phyloP scores from a whole-genome alignment of 2,113 vertebrate species.

The Charadrius vociferus region DNA sequence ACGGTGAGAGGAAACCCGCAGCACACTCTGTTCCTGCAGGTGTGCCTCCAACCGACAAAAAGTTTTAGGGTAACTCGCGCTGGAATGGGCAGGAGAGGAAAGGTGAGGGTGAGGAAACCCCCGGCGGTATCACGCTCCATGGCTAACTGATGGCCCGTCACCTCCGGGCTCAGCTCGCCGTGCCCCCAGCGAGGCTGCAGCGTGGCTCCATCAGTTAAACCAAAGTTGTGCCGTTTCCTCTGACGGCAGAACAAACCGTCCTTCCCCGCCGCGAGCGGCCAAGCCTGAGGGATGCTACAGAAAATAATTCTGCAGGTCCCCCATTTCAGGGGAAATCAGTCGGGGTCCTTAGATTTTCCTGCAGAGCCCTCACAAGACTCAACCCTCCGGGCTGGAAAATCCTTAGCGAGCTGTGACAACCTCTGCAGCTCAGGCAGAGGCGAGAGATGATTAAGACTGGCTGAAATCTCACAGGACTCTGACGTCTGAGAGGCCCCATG shows the following conservation, averaged over 20 bases:
- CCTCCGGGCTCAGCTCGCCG: neutral
- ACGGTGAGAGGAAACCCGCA: neutral
- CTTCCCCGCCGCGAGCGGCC: rapidly evolving
- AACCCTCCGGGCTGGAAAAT: constrained; percentile 24
- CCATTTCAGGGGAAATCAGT: rapidly evolving
- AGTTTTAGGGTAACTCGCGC: neutral
- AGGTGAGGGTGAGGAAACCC: neutral
- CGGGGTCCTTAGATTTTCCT: neutral
- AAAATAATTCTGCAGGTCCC: neutral
- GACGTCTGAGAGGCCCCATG: constrained; percentile 13
- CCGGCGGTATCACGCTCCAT: rapidly evolving
- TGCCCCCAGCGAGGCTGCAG: neutral
- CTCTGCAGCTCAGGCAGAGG: constrained; percentile 54
- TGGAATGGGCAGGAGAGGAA: neutral
- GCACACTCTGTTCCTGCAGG: neutral
- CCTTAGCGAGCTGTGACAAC: constrained; percentile 33
- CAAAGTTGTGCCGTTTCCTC: neutral
- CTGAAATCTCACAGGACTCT: constrained; percentile 55
- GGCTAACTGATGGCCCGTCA: neutral
- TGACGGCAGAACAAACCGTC: neutral
- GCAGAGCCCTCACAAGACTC: neutral
- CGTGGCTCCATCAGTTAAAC: neutral
- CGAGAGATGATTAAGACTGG: constrained; percentile 63
- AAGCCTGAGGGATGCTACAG: neutral
- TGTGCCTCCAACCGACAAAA: neutral